Evolutionary conservation across 2,888 invertebrate genomes (phyloP).

Genomic region (Caradrina clavipalpis): DNA sequence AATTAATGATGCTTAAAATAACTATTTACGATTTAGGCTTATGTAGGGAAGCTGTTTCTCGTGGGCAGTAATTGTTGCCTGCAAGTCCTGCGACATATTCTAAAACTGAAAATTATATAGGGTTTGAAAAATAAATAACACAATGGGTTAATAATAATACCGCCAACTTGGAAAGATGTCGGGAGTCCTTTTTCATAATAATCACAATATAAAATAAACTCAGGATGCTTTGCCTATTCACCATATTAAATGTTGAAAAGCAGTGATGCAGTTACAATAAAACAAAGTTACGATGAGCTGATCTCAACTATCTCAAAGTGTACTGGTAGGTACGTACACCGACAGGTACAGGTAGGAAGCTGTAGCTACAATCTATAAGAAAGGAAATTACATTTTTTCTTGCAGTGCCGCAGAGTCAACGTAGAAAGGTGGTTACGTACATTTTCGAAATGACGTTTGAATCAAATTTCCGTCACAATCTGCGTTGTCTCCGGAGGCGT

Average conservation of each 20-base stretch:
- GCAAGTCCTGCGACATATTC: neutral
- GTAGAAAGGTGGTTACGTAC: slow-evolving; percentile 69
- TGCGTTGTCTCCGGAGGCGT: slow-evolving; percentile 77
- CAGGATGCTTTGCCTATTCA: too few relatives aligned
- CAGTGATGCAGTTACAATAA: too few relatives aligned
- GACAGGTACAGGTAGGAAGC: too few relatives aligned
- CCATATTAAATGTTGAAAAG: too few relatives aligned
- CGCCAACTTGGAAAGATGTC: neutral
- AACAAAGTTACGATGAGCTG: too few relatives aligned
- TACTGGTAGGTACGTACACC: too few relatives aligned
- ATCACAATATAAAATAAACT: too few relatives aligned
- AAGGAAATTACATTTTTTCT: slow-evolving; percentile 84
- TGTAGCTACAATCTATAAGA: slow-evolving; percentile 8
- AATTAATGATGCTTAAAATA: too few relatives aligned
- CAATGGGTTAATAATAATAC: neutral
- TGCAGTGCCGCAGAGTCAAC: slow-evolving; percentile 55
- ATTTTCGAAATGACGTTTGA: slow-evolving; percentile 86
- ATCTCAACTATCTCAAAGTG: too few relatives aligned
- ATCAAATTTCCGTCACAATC: slow-evolving; percentile 86
- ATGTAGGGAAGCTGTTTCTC: neutral
- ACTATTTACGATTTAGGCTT: too few relatives aligned
- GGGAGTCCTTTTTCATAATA: neutral
- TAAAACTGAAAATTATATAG: neutral
- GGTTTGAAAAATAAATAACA: neutral
- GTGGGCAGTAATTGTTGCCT: neutral